These are phyloP conservation scores for Tetheella fluctuosa DNA, from an alignment of 2,888 invertebrate genomes.

Conservation along the genomic window DNA sequence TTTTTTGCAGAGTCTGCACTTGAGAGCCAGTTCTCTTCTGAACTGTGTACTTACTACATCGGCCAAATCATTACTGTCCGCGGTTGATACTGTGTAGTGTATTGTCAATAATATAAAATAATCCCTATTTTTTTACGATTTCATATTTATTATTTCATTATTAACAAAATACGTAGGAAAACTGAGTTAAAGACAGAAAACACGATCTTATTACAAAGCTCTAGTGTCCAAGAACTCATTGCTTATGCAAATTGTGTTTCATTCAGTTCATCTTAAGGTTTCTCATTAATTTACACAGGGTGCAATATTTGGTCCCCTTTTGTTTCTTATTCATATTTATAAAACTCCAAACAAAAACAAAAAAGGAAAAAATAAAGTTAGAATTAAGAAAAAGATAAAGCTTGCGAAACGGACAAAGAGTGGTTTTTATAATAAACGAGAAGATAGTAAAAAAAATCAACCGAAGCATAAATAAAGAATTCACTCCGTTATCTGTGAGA, in stretches of 20 bases:
- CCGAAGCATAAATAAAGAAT: constrained; percentile 5
- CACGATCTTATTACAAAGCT: no score
- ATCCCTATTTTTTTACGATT: no score
- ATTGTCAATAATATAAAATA: no score
- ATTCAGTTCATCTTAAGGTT: neutral
- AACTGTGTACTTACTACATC: no score
- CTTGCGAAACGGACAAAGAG: neutral
- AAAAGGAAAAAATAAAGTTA: neutral
- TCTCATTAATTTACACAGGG: neutral
- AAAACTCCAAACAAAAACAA: neutral
- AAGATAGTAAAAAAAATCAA: constrained; percentile 4
- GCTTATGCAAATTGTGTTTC: neutral
- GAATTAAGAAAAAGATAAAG: neutral
- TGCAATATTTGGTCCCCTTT: neutral
- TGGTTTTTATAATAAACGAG: neutral
- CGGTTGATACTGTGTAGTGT: no score
- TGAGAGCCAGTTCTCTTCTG: no score
- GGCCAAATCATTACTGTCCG: no score
- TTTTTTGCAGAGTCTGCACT: no score
- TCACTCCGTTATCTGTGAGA: neutral
- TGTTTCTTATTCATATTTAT: neutral
- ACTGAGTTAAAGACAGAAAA: no score
- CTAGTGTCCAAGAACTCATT: no score
- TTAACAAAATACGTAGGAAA: no score
- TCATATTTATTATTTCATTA: no score